Base-by-base conservation (phyloP, 1,140 invertebrate species). In the Magallana gigas region DNA sequence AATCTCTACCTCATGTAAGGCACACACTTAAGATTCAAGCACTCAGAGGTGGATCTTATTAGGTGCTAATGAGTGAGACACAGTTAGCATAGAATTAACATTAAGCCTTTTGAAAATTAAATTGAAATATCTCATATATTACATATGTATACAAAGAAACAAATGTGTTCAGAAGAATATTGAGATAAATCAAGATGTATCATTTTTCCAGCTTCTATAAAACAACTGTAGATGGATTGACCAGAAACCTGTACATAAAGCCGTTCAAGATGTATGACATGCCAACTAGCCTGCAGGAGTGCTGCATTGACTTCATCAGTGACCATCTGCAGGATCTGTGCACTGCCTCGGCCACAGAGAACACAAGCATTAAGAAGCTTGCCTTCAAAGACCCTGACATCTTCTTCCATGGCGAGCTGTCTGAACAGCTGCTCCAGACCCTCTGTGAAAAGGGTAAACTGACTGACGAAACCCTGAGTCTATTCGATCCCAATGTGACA, bases 231-330 rank as follows among this genome's bases (percentile, higher is more conserved):
- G 23, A 76, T 76, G 68, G 68, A 29, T 76, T 23, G 0, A 8
- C 8, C 68, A 76, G 68, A 29, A 76, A 29, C 11, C 68, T 76
- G 23, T 76, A 76, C 68, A 29, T 83, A 57, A 57, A 57, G 81
- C 48, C 81, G 7, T 36, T 56, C 84, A 87, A 87, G 14, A 94
- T 94, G 93, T 94, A 94, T 85, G 93, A 94, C 84, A 93, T 91
- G 64, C 93, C 93, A 62, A 88, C 92, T 16, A 94, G 93, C 85
- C 95, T 97, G 62, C 96, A 97, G 92, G 96, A 96, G 87, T 95
- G 96, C 88, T 97, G 97, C 93, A 95, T 97, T 11, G 96, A 97
- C 88, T 96, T 96, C 91, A 96, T 97, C 86, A 97, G 96, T 93
- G 96, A 96, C 88, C 97, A 97, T 93, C 95, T 97, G 64, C 93